A percentile compares a stretch with the other conserved stretches of the same genome.
Conservation (phyloP, 2,797 vertebrate genomes). For the Takifugu rubripes region DNA sequence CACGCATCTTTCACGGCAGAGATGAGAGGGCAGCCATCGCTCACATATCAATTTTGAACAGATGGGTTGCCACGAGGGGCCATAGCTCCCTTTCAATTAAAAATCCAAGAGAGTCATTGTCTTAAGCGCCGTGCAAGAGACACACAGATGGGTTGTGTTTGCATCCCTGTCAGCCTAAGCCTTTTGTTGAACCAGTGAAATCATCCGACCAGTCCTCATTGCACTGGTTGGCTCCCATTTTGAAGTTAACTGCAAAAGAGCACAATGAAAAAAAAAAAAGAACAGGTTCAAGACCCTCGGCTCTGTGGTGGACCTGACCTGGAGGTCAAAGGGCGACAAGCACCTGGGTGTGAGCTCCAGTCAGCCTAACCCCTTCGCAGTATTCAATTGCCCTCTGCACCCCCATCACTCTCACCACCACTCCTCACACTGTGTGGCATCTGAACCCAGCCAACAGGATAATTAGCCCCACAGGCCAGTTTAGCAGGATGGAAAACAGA, state of each 20-base stretch:
- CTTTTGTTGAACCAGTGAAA: slow-evolving; percentile 39
- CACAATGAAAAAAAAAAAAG: slow-evolving; percentile 8
- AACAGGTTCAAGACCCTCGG: slow-evolving; percentile 11
- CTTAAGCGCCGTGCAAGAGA: slow-evolving; percentile 48
- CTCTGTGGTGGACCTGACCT: slow-evolving; percentile 4
- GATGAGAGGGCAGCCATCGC: slow-evolving; percentile 66
- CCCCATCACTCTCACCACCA: background rate
- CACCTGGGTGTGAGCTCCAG: slow-evolving; percentile 8
- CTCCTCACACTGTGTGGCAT: slow-evolving; percentile 57
- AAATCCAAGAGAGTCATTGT: slow-evolving; percentile 64
- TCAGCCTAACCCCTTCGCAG: too few relatives aligned
- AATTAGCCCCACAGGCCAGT: slow-evolving; percentile 71
- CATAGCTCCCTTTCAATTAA: slow-evolving; percentile 70
- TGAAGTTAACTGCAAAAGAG: slow-evolving; percentile 5
- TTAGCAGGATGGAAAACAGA: slow-evolving; percentile 54
- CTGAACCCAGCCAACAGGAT: slow-evolving; percentile 72
- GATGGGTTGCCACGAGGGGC: slow-evolving; percentile 69
- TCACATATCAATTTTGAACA: slow-evolving; percentile 69
- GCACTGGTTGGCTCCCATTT: slow-evolving; percentile 19
- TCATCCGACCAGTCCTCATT: slow-evolving; percentile 26
- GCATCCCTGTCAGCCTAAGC: slow-evolving; percentile 44
- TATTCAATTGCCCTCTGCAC: background rate
- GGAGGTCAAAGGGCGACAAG: slow-evolving; percentile 26
- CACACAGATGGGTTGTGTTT: slow-evolving; percentile 67
- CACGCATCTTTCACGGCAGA: slow-evolving; percentile 56